Base-by-base conservation (phyloP, 2,113 vertebrate genomes). In the Sialia sialis region DNA sequence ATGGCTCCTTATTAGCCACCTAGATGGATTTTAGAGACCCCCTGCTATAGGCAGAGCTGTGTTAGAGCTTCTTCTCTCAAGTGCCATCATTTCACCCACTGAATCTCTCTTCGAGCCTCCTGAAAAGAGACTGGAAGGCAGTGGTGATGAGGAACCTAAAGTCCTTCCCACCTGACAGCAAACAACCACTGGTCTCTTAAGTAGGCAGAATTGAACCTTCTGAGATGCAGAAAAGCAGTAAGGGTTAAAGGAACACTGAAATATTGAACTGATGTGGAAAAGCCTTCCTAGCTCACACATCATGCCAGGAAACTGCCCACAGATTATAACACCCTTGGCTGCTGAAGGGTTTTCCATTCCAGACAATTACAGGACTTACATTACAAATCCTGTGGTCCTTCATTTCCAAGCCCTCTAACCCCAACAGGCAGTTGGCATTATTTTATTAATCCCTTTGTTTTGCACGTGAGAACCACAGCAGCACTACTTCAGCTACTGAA, bases 361-460 rank as follows among this genome's bases (percentile, higher is more conserved):
- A 94, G 49, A 87, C 95, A 67, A 43, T 77, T 85, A 83, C 1
- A 67, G 72, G 82, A 84, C 82, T 90, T 77, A 36, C 4, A 63
- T 83, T 93, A 93, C 87, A 95, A 77, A 86, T 55, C 75, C 79
- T 10, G 32, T 12, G 36, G 64, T 68, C 43, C 56, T 64, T 88
- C 72, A 34, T 56, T 94, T 90, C 85, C 79, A 84, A 91, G 68
- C 59, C 64, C 76, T 86, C 68, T 34, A 93, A 58, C 83, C 82
- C 64, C 88, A 87, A 77, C 83, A 75, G 89, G 94, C 87, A 77
- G 90, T 22, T 83, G 2, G 82, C 76, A 78, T 91, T 91, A 95
- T 52, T 95, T 96, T 90, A 95, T 96, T 83, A 97, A 90, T 68
- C 87, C 60, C 60, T 85, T 92, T 95, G 95, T 94, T 90, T 91